phyloP scores from a whole-genome alignment of 2,888 invertebrate species.

The Antheraea yamamai region DNA sequence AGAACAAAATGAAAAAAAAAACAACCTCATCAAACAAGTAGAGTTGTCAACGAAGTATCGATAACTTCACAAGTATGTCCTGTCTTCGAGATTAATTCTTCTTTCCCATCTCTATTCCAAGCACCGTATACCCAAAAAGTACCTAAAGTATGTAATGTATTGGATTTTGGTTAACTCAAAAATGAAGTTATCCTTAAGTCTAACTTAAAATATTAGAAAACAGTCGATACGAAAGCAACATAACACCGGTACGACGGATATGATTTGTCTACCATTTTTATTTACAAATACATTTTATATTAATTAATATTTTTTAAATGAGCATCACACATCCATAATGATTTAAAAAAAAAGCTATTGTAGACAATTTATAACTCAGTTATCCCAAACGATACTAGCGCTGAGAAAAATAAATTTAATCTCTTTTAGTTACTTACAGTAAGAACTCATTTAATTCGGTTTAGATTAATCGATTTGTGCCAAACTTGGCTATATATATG shows the following conservation, averaged over 20 bases:
- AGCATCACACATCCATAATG: neutral
- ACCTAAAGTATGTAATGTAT: neutral
- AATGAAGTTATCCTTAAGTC: neutral
- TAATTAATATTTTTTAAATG: neutral
- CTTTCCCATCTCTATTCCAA: neutral
- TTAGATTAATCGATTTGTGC: too few relatives aligned
- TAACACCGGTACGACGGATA: neutral
- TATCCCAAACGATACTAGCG: neutral
- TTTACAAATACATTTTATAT: neutral
- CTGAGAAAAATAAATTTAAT: too few relatives aligned
- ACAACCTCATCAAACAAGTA: neutral
- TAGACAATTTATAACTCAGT: neutral
- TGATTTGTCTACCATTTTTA: neutral
- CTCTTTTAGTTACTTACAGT: too few relatives aligned
- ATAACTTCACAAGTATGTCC: neutral
- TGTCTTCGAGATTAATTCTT: neutral
- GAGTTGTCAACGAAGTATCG: neutral
- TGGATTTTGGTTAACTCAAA: neutral
- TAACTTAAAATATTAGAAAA: neutral
- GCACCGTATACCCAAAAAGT: neutral
- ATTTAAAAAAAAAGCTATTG: neutral
- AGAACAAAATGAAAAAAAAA: neutral
- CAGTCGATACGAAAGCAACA: neutral
- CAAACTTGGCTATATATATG: too few relatives aligned
- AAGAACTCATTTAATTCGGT: too few relatives aligned